A percentile compares a stretch with the other conserved stretches of the same genome.
These are phyloP conservation scores for Arvicanthis niloticus DNA, from an alignment of 2,113 vertebrate species.

Conservation along the genomic window DNA sequence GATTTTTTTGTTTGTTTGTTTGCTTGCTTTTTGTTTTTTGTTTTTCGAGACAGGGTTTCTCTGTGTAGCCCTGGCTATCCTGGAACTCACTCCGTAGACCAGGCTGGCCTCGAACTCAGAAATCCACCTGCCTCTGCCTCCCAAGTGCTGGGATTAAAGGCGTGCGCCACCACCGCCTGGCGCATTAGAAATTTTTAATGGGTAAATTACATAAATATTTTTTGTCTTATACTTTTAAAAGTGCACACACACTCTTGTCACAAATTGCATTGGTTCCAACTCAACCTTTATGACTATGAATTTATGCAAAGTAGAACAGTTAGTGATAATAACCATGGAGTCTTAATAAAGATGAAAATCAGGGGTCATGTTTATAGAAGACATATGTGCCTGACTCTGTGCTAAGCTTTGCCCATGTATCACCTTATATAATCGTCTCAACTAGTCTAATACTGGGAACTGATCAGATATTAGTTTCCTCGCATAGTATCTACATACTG, in stretches of 20 bases:
- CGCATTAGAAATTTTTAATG: neutral
- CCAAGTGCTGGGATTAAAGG: no score
- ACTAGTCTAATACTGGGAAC: neutral
- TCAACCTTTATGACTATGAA: neutral
- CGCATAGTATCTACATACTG: neutral
- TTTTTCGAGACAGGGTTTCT: no score
- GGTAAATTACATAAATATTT: neutral
- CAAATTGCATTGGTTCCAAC: neutral
- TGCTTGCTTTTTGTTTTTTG: no score
- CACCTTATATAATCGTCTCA: neutral
- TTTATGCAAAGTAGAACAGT: neutral
- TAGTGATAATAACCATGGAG: neutral
- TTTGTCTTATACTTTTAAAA: slow-evolving; percentile 37
- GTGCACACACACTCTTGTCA: neutral
- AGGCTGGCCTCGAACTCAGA: no score
- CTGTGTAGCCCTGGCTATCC: no score
- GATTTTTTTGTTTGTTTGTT: no score
- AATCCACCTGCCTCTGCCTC: no score
- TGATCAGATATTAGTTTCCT: neutral
- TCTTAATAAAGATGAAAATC: neutral
- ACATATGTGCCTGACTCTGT: neutral
- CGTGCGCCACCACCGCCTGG: no score
- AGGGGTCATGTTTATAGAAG: neutral
- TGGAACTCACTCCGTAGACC: no score
- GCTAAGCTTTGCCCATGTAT: neutral